Conservation (phyloP, 2,797 vertebrate genomes). For the Delichon dasypus region DNA sequence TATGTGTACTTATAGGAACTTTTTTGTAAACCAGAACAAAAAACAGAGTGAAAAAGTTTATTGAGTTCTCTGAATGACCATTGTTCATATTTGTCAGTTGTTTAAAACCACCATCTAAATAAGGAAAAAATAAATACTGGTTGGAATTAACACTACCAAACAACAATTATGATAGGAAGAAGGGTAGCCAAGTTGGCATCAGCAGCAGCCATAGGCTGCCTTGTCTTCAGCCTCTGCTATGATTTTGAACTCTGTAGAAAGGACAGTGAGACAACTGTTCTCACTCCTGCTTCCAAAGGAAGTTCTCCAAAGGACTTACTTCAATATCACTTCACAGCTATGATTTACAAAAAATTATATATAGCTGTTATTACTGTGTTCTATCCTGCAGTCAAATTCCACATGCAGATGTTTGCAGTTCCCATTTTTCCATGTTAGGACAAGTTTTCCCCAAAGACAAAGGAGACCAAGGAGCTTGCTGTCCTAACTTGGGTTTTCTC, state of each 20-base stretch:
- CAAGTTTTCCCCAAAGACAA: neutral
- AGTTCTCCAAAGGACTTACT: neutral
- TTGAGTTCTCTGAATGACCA: neutral
- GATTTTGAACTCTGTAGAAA: neutral
- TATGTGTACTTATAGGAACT: neutral
- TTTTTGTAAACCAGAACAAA: neutral
- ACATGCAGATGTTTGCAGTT: neutral
- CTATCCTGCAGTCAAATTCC: neutral
- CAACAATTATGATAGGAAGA: neutral
- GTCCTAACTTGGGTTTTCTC: neutral
- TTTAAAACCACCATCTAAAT: neutral
- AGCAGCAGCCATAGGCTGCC: accelerated
- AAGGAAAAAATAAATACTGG: neutral
- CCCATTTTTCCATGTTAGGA: neutral
- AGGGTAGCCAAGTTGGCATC: neutral
- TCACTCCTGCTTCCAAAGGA: neutral
- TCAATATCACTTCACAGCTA: neutral
- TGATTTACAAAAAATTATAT: neutral
- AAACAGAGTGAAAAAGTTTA: neutral
- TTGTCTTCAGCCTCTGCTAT: neutral
- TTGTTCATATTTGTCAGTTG: neutral
- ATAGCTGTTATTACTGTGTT: neutral
- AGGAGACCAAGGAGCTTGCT: neutral
- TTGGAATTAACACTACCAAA: neutral
- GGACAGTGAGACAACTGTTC: neutral